phyloP scores from a whole-genome alignment of 2,113 vertebrate genomes.

The Atrichornis clamosus region DNA sequence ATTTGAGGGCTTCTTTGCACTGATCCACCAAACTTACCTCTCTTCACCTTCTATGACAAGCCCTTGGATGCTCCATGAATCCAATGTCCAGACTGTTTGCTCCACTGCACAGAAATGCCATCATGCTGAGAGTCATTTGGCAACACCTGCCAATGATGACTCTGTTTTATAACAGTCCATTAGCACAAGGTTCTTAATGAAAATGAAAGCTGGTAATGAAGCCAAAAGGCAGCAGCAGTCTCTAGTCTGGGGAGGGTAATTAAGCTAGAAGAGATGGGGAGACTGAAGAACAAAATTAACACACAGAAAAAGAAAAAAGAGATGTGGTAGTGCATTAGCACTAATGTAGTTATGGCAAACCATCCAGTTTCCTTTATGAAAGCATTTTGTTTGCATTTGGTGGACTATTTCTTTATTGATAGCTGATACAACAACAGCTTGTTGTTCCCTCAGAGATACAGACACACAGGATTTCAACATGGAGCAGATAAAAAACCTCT shows the following conservation, averaged over 20 bases:
- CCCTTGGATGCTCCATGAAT: slow-evolving; percentile 7
- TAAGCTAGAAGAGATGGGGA: slow-evolving; percentile 53
- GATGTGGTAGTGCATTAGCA: slow-evolving; percentile 43
- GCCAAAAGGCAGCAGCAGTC: slow-evolving; percentile 71
- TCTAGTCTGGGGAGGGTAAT: slow-evolving; percentile 70
- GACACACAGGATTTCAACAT: not conserved
- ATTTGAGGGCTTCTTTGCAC: not conserved
- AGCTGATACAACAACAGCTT: slow-evolving; percentile 30
- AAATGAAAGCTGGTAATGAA: slow-evolving; percentile 79
- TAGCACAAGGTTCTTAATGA: slow-evolving; percentile 77
- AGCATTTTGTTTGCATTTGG: not conserved
- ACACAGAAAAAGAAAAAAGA: slow-evolving; percentile 61
- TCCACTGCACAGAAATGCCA: slow-evolving; percentile 68
- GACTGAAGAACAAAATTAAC: slow-evolving; percentile 66
- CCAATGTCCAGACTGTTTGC: slow-evolving; percentile 50
- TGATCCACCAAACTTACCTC: not conserved
- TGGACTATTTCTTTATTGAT: not conserved
- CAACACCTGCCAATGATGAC: slow-evolving; percentile 65
- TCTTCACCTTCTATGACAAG: not conserved
- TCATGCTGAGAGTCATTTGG: slow-evolving; percentile 67
- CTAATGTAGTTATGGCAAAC: slow-evolving; percentile 50
- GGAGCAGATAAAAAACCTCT: not conserved
- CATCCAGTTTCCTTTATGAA: slow-evolving; percentile 4
- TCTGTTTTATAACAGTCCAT: slow-evolving; percentile 75
- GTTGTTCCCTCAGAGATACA: slow-evolving; percentile 9